phyloP scores from a whole-genome alignment of 2,888 invertebrate species.

The Laspeyria flexula region DNA sequence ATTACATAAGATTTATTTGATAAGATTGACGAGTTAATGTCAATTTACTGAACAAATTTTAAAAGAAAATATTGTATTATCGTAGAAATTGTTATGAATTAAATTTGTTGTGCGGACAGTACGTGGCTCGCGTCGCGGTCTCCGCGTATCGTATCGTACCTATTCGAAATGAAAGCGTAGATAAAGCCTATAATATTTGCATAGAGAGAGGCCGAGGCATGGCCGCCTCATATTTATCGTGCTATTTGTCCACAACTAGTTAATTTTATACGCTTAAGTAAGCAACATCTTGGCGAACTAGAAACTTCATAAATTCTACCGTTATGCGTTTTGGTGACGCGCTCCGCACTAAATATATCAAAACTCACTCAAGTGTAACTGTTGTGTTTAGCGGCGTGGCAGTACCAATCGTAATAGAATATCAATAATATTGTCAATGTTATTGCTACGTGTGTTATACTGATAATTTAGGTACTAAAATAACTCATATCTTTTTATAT shows the following conservation, averaged over 20 bases:
- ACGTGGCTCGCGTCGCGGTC: constrained; percentile 32
- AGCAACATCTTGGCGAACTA: constrained; percentile 25
- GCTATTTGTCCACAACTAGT: constrained; percentile 57
- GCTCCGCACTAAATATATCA: constrained; percentile 2
- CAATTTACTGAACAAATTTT: too few species aligned
- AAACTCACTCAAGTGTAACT: background rate
- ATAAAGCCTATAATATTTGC: constrained; percentile 79
- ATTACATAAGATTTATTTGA: too few species aligned
- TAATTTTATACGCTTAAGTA: constrained; percentile 48
- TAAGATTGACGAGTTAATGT: too few species aligned
- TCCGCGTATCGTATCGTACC: constrained; percentile 38
- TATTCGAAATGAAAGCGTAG: constrained; percentile 48
- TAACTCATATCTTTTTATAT: too few species aligned
- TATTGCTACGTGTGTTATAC: too few species aligned
- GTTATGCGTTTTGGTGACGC: constrained; percentile 22
- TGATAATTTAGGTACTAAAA: too few species aligned
- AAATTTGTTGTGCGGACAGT: constrained; percentile 39
- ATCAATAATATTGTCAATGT: too few species aligned
- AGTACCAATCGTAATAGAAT: background rate
- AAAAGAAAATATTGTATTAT: too few species aligned
- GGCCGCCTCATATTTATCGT: constrained; percentile 64
- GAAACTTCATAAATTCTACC: constrained; percentile 22
- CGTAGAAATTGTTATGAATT: too few species aligned
- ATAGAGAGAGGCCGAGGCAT: constrained; percentile 63
- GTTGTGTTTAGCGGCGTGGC: too few species aligned